Evolutionary conservation across 2,113 vertebrate species (phyloP).

Genomic region (Myotis brandtii): DNA sequence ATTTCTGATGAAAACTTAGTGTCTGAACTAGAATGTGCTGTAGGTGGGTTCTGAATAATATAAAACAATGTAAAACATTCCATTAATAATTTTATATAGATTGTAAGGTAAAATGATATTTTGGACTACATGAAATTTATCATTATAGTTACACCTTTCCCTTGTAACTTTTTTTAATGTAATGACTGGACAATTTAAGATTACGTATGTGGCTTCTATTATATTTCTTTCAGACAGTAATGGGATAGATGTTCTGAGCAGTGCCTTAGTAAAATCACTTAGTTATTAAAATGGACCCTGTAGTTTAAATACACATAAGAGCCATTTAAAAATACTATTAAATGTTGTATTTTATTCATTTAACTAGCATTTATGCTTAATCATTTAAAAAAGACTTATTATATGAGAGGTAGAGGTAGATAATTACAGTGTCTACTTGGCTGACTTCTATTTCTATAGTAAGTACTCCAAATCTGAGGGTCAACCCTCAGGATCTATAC

Average conservation of each 20-base stretch:
- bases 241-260: not conserved
- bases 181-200: not conserved
- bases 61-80: not conserved
- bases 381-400: not conserved
- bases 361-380: not conserved
- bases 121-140: not conserved
- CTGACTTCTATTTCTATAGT: not conserved
- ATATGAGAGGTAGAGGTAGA: not conserved
- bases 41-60: not conserved
- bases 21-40: not conserved
- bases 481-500: not conserved
- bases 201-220: not conserved
- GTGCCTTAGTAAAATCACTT: not conserved
- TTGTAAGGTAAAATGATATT: not conserved
- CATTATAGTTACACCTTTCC: not conserved
- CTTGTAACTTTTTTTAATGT: not conserved
- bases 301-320: not conserved
- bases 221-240: not conserved
- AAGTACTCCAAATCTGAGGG: not conserved
- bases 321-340: not conserved
- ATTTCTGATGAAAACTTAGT: constrained; percentile 2
- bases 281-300: not conserved
- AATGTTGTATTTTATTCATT: not conserved
- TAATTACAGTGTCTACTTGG: not conserved
- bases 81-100: not conserved